Evolutionary conservation across 2,888 invertebrate species (phyloP).

Genomic region (Phaedon cochleariae): DNA sequence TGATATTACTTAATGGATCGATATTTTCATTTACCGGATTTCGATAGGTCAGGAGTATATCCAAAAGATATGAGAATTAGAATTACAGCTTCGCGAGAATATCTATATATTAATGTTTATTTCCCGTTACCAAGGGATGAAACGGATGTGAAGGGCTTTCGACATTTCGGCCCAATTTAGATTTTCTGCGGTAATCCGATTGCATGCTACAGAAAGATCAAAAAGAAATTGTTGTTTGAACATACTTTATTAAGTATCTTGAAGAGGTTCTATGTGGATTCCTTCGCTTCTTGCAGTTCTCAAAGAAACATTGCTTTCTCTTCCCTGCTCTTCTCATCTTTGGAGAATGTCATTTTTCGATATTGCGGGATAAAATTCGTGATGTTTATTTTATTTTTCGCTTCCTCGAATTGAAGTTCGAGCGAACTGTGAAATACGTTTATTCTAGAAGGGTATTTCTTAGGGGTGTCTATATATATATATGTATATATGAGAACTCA

Average conservation of each 20-base stretch:
- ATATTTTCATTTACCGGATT: no score
- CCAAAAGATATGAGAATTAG: no score
- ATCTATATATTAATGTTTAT: background rate
- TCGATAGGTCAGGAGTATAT: no score
- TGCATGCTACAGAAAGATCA: background rate
- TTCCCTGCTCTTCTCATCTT: background rate
- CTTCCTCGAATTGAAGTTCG: no score
- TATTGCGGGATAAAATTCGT: no score
- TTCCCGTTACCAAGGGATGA: background rate
- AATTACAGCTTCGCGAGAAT: no score
- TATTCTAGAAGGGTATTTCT: no score
- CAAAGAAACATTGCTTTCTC: background rate
- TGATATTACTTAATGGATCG: no score
- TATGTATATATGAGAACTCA: no score
- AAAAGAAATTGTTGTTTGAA: constrained; percentile 1
- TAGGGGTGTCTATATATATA: no score
- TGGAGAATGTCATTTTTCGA: background rate
- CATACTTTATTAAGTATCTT: background rate
- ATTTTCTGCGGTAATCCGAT: background rate
- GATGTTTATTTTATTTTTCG: no score
- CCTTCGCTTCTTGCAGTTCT: background rate
- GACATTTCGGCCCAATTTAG: background rate
- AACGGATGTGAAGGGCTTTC: background rate
- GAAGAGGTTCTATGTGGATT: background rate
- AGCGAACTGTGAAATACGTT: no score